phyloP scores from a whole-genome alignment of 2,113 vertebrate genomes.

The Spea multiplicata region DNA sequence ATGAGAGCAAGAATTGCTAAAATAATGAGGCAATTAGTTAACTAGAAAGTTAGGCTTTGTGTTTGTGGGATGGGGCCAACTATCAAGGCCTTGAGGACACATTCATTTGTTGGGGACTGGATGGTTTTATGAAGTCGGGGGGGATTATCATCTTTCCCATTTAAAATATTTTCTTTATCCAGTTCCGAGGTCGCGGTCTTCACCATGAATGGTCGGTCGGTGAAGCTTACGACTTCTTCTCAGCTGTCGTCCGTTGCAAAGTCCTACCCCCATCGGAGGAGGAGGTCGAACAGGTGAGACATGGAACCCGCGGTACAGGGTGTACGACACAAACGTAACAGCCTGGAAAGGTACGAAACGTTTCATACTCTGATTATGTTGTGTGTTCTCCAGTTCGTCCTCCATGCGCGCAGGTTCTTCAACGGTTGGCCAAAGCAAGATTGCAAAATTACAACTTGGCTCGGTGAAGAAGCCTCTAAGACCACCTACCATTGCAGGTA shows the following conservation, averaged over 20 bases:
- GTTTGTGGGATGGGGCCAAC: too few species aligned
- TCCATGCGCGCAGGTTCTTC: background rate
- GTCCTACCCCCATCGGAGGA: conserved; percentile 19
- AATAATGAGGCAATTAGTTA: too few species aligned
- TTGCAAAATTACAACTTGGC: conserved; percentile 1
- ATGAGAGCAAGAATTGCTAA: too few species aligned
- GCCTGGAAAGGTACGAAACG: background rate
- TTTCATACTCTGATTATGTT: background rate
- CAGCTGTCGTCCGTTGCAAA: background rate
- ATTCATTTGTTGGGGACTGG: too few species aligned
- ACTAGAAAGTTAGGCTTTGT: too few species aligned
- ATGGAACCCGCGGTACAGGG: background rate
- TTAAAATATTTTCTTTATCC: background rate
- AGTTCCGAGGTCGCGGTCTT: conserved; percentile 33
- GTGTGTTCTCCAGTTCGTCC: conserved; percentile 5
- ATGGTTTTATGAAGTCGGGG: too few species aligned
- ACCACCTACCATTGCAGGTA: conserved; percentile 24
- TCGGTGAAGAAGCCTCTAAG: conserved; percentile 1
- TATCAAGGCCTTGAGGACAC: too few species aligned
- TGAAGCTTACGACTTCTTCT: background rate
- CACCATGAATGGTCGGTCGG: conserved; percentile 18
- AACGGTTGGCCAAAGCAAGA: background rate
- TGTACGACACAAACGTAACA: too few species aligned
- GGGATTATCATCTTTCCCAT: background rate
- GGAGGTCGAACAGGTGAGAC: conserved; percentile 28